A percentile compares a stretch with the other conserved stretches of the same genome.
Conservation (phyloP, 53 echinoderm and acorn worm species). For the Astropecten irregularis region DNA sequence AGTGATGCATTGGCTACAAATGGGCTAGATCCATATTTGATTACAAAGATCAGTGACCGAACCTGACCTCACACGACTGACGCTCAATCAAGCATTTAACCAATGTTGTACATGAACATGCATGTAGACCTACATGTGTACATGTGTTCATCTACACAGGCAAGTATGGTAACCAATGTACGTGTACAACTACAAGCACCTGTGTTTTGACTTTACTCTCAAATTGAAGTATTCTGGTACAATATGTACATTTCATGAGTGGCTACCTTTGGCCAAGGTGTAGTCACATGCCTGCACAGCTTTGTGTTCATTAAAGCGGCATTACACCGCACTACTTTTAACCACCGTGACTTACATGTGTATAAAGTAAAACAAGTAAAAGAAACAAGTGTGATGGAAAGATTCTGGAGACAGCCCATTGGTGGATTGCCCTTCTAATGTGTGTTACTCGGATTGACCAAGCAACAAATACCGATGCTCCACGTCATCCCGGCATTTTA, state of each 20-base stretch:
- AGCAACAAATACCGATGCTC: constrained; percentile 5
- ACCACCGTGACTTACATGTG: not conserved
- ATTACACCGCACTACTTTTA: not conserved
- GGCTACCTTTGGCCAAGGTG: too few species aligned
- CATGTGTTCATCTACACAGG: too few species aligned
- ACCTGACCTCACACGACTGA: too few species aligned
- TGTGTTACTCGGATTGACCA: constrained; percentile 34
- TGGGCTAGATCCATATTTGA: too few species aligned
- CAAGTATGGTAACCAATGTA: not conserved
- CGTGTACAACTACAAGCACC: constrained; percentile 2
- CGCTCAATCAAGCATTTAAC: too few species aligned
- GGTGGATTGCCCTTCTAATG: constrained; percentile 30
- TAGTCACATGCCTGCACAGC: not conserved
- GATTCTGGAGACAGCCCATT: constrained; percentile 10
- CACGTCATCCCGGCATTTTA: not conserved
- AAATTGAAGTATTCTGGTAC: too few species aligned
- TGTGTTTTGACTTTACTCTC: too few species aligned
- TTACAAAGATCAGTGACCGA: too few species aligned
- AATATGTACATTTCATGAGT: too few species aligned
- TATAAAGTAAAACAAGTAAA: too few species aligned
- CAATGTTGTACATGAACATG: not conserved
- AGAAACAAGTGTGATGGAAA: too few species aligned
- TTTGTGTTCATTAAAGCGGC: not conserved
- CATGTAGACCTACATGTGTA: not conserved
- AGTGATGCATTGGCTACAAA: too few species aligned